Percentiles rank a stretch among this genome's conserved stretches.
Evolutionary conservation across 2,797 vertebrate species (phyloP).

Genomic region (Danio choprae): DNA sequence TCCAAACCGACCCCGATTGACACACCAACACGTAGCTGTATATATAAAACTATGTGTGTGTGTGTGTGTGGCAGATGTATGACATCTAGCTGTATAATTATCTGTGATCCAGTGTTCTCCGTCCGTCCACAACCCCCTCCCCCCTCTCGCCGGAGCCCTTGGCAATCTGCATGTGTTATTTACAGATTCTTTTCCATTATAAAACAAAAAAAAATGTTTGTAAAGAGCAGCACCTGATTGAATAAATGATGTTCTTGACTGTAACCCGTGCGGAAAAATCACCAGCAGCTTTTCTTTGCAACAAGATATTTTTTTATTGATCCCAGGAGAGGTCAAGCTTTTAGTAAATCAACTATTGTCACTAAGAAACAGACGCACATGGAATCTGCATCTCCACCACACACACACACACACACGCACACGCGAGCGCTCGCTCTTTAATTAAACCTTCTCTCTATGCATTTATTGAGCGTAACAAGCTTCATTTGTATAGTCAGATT

Average conservation of each 20-base stretch:
- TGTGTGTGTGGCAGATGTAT: too few relatives aligned
- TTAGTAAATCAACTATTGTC: slow-evolving; percentile 6
- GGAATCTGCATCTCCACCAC: neutral
- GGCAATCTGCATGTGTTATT: slow-evolving; percentile 91
- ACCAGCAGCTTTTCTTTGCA: slow-evolving; percentile 3
- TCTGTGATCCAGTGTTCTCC: slow-evolving; percentile 26
- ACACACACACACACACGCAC: too few relatives aligned
- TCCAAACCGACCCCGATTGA: neutral
- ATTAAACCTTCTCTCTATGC: too few relatives aligned
- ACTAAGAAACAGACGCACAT: slow-evolving; percentile 22
- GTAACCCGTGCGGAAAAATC: slow-evolving; percentile 63
- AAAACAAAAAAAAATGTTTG: slow-evolving; percentile 77
- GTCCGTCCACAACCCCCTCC: neutral
- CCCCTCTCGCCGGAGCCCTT: slow-evolving; percentile 79
- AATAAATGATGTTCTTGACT: slow-evolving; percentile 92
- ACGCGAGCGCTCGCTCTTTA: too few relatives aligned
- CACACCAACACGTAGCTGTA: neutral
- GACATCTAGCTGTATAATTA: neutral
- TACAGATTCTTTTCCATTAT: slow-evolving; percentile 88
- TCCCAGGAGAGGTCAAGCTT: slow-evolving; percentile 17
- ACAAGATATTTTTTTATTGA: slow-evolving; percentile 30
- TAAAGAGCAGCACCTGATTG: slow-evolving; percentile 87
- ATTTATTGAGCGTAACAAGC: too few relatives aligned
- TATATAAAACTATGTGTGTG: too few relatives aligned
- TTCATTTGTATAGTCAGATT: neutral